These are phyloP conservation scores for Chrysomela aeneicollis DNA, from an alignment of 2,888 invertebrate genomes.

Conservation along the genomic window DNA sequence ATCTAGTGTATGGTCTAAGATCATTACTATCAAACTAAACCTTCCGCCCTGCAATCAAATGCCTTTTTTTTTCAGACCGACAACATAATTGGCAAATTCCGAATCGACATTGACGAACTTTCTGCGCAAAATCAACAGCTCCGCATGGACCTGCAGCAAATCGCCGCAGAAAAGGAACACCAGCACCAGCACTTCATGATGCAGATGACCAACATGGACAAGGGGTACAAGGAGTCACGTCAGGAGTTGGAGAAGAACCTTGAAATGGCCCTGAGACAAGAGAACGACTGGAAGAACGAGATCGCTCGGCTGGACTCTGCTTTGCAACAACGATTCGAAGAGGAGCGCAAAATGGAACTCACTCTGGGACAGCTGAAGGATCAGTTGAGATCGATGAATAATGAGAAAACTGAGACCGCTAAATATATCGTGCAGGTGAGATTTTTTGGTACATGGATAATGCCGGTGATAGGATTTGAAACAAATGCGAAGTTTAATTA, in stretches of 20 bases:
- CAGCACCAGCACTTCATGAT: conserved; percentile 45
- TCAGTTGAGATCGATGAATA: conserved; percentile 64
- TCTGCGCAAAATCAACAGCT: conserved; percentile 55
- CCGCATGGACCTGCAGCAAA: conserved; percentile 62
- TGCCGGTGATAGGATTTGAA: too few species aligned
- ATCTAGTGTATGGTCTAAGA: too few species aligned
- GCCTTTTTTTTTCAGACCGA: conserved; percentile 53
- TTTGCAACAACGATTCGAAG: conserved; percentile 59
- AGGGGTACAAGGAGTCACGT: conserved; percentile 55
- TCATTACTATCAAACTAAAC: too few species aligned
- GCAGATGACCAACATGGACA: conserved; percentile 57
- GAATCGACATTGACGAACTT: conserved; percentile 58
- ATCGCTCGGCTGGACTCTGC: conserved; percentile 56
- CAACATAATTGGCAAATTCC: conserved; percentile 54
- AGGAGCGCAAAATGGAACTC: conserved; percentile 56
- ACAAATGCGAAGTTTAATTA: too few species aligned
- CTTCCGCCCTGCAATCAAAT: too few species aligned
- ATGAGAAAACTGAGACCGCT: conserved; percentile 65
- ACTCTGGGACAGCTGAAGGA: conserved; percentile 63
- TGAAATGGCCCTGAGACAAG: conserved; percentile 32
- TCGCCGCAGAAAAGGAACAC: conserved; percentile 53
- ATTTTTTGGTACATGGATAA: too few species aligned
- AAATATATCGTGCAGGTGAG: conserved; percentile 61
- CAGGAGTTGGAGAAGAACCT: conserved; percentile 39
- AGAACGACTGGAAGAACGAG: conserved; percentile 66